Evolutionary conservation across 2,113 vertebrate species (phyloP), one percentile per base, ranked within the genome.

Genomic region (Oxyura jamaicensis): DNA sequence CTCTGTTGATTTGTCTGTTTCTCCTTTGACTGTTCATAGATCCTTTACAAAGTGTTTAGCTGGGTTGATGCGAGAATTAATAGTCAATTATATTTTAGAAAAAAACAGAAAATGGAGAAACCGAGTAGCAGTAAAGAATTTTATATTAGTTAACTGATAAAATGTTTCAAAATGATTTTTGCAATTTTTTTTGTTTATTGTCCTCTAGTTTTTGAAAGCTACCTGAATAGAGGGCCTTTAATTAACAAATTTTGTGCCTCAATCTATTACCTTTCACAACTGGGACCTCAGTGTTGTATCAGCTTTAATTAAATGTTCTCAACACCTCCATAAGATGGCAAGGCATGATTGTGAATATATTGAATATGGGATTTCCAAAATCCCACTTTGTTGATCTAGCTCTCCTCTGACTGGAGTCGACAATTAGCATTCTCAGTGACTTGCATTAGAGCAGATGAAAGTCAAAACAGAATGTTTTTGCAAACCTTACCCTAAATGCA

Each of bases 301-400:
- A 83, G 68, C 62, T 87, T 94, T 95, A 91, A 96, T 91, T 87
- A 93, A 83, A 85, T 71, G 73, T 69, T 86, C 77, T 83, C 42
- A 48, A 50, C 59, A 52, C 46, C 75, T 88, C 66, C 60, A 23
- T 55, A 35, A 83, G 63, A 36, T 46, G 75, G 83, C 79, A 60
- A 62, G 13, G 22, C 81, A 28, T 42, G 56, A 48, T 46, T 55
- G 58, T 35, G 66, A 79, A 46, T 71, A 46, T 92, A 86, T 78
- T 91, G 86, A 88, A 55, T 14, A 6, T 55, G 90, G 83, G 88
- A 72, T 89, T 96, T 94, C 82, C 66, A 77, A 68, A 93, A 55
- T 65, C 88, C 65, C 68, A 6, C 63, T 16, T 10, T 41, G 53
- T 16, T 86, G 66, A 35, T 60, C 62, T 26, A 36, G n/a, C 48